phyloP scores from a whole-genome alignment of 2,888 invertebrate species.

The Dryobotodes eremita region DNA sequence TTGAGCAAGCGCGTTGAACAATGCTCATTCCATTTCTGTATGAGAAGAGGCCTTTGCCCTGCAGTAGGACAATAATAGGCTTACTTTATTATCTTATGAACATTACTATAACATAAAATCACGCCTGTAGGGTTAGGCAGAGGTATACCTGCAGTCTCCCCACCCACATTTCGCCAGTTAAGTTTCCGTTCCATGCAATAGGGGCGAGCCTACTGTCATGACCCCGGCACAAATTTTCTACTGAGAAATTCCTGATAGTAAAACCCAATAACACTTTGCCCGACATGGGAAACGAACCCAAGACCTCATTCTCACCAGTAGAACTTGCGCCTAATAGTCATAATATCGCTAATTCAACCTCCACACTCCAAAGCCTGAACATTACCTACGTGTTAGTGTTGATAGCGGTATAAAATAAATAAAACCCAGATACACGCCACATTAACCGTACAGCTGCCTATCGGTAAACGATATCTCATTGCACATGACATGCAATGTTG shows the following conservation, averaged over 20 bases:
- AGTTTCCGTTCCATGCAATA: neutral
- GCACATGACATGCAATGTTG: constrained; percentile 53
- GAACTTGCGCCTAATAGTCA: neutral
- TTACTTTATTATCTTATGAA: too few relatives aligned
- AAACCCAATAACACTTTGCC: neutral
- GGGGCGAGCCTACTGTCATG: neutral
- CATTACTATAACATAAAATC: neutral
- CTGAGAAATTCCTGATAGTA: neutral
- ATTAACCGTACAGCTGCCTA: constrained; percentile 31
- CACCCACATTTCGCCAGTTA: neutral
- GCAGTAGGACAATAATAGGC: neutral
- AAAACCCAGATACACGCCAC: constrained; percentile 4
- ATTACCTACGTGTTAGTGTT: neutral
- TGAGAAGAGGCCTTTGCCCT: neutral
- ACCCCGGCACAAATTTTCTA: neutral
- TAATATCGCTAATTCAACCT: neutral
- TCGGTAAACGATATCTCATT: constrained; percentile 50
- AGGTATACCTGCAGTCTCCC: neutral
- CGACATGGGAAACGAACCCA: neutral
- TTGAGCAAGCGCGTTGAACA: neutral
- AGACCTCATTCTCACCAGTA: neutral
- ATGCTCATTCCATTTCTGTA: neutral
- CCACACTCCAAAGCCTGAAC: neutral
- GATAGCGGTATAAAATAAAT: constrained; percentile 27
- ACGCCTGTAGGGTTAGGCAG: neutral